A percentile compares a stretch with the other conserved stretches of the same genome.
phyloP scores from a whole-genome alignment of 2,797 vertebrate genomes.

The Amniataba percoides region DNA sequence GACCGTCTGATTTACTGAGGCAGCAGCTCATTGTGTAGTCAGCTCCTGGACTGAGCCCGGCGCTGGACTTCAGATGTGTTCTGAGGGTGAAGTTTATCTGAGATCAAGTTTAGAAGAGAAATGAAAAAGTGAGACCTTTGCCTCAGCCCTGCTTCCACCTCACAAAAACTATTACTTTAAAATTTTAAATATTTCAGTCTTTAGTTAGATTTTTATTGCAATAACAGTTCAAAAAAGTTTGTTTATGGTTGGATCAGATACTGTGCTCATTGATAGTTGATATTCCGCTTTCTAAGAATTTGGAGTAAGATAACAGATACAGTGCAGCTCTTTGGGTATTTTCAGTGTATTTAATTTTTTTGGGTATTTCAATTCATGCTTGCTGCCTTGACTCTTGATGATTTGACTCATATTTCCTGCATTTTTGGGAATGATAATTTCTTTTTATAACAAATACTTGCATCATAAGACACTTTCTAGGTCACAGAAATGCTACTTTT shows the following conservation, averaged over 20 bases:
- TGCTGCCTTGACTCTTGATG: not conserved
- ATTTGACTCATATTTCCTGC: not conserved
- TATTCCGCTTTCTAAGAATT: not conserved
- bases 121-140: not conserved
- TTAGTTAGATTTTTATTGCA: too few species aligned
- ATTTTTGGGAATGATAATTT: not conserved
- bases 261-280: not conserved
- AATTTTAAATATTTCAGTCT: not conserved
- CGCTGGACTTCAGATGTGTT: not conserved
- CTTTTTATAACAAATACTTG: not conserved
- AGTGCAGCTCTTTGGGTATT: not conserved
- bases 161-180: not conserved
- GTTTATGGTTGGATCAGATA: not conserved
- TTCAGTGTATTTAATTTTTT: too few species aligned
- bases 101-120: not conserved
- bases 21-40: conserved; percentile 12
- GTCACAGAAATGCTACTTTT: not conserved
- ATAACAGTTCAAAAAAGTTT: too few species aligned
- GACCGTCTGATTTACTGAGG: not conserved
- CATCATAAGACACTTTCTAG: not conserved
- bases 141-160: not conserved
- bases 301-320: not conserved
- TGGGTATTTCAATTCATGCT: too few species aligned
- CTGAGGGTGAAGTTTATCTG: not conserved
- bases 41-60: not conserved